These are phyloP conservation scores for Poeciliopsis gracilis DNA, from an alignment of 2,797 vertebrate species.

Conservation along the genomic window DNA sequence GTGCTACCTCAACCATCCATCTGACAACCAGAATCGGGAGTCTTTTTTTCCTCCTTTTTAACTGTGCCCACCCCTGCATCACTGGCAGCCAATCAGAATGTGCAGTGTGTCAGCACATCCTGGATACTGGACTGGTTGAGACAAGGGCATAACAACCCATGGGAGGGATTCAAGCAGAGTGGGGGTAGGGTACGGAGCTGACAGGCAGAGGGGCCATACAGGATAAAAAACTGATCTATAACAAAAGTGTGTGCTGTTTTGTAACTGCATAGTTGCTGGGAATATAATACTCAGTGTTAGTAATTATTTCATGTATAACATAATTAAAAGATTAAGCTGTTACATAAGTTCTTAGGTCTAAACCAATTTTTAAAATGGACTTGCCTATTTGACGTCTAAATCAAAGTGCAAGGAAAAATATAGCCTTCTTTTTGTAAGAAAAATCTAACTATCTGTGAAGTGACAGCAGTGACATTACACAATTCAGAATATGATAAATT, in stretches of 20 bases:
- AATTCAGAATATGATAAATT: neutral
- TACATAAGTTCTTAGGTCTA: neutral
- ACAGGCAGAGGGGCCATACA: constrained; percentile 44
- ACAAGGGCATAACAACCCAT: constrained; percentile 72
- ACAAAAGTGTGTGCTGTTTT: constrained; percentile 12
- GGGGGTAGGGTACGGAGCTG: constrained; percentile 31
- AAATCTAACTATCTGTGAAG: neutral
- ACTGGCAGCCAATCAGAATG: constrained; percentile 76
- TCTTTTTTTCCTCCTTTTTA: constrained; percentile 42
- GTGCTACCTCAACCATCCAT: constrained; percentile 68
- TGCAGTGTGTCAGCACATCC: constrained; percentile 73
- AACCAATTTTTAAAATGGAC: neutral
- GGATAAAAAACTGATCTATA: constrained; percentile 53
- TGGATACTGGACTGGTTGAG: constrained; percentile 80
- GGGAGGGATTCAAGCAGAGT: constrained; percentile 35
- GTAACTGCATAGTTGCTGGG: neutral
- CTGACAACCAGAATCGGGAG: constrained; percentile 60
- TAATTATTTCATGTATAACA: neutral
- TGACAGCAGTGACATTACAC: neutral
- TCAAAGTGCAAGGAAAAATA: neutral
- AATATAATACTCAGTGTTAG: constrained; percentile 2
- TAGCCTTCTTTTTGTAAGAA: neutral
- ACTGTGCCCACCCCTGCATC: constrained; percentile 53
- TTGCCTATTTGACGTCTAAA: neutral
- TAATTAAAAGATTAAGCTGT: neutral